A percentile compares a stretch with the other conserved stretches of the same genome.
Conservation (phyloP, 2,113 vertebrate species). For the Notarius lentiginosus region DNA sequence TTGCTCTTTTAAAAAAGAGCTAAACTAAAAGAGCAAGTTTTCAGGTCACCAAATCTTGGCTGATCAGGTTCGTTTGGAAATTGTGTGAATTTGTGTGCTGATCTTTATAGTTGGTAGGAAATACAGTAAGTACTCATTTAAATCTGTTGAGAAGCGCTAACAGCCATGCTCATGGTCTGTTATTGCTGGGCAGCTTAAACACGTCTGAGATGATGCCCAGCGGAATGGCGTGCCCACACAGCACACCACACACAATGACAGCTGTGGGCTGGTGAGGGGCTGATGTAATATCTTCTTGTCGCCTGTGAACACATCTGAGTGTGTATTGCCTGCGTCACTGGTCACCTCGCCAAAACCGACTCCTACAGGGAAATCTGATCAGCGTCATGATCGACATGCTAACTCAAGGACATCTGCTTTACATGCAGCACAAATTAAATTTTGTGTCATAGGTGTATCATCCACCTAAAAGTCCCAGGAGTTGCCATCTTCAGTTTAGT, state of each 20-base stretch:
- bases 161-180: not conserved
- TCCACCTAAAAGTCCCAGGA: not conserved
- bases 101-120: not conserved
- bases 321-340: slow-evolving; percentile 1
- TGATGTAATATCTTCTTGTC: slow-evolving; percentile 25
- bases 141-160: slow-evolving; percentile 13
- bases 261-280: not conserved
- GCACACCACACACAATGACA: slow-evolving; percentile 1
- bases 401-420: not conserved
- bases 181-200: slow-evolving; percentile 33
- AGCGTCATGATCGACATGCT: not conserved
- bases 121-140: not conserved
- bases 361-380: slow-evolving; percentile 23
- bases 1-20: not conserved
- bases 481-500: not conserved
- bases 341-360: not conserved
- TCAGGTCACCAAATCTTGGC: not conserved
- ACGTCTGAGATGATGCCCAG: slow-evolving; percentile 24
- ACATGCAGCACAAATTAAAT: not conserved
- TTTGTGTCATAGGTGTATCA: not conserved
- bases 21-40: not conserved
- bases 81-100: not conserved
- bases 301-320: slow-evolving; percentile 21
- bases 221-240: not conserved
- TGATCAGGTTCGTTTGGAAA: not conserved